Evolutionary conservation across 2,113 vertebrate species (phyloP), one percentile per base, ranked within the genome.

Genomic region (Jacana jacana): DNA sequence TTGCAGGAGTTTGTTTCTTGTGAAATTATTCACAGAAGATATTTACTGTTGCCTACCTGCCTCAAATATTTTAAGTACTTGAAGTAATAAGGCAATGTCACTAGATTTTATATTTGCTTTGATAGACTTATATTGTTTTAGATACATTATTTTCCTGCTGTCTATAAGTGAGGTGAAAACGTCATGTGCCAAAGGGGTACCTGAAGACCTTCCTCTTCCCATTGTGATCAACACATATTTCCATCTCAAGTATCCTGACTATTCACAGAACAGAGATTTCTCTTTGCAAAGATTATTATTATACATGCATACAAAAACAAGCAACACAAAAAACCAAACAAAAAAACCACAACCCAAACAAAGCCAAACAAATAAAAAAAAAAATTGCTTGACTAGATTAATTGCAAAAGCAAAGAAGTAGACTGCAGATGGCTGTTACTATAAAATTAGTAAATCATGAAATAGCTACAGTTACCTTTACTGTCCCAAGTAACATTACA

Each of bases 381-480:
- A n/a, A n/a, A n/a, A n/a, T 86, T 51, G 2, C 6, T 83, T 73
- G 10, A 33, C 17, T 52, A 80, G 72, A 63, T 2, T 1, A 71
- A 64, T 58, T 91, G 3, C 31, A 66, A 54, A 70, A 66, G 4
- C 15, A 73, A 91, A 22, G 57, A 72, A 70, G 19, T 28, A 19
- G 16, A 18, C 11, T 75, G 24, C 49, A 96, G 71, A 54, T 82
- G 52, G 37, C 40, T 54, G 8, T 76, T 90, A 54, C 64, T 87
- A 73, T 23, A 80, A 86, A 90, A 70, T 20, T 28, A 64, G 30
- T 40, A 81, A 83, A 81, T 88, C 60, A 81, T 66, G 54, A 93
- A 58, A 52, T 33, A 86, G 8, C 31, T 77, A 54, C 22, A 16
- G 19, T 78, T 81, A 46, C 25, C 31, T 58, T 19, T 63, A 11